These are phyloP conservation scores for Pionites leucogaster DNA, from an alignment of 2,113 vertebrate species.

Conservation along the genomic window DNA sequence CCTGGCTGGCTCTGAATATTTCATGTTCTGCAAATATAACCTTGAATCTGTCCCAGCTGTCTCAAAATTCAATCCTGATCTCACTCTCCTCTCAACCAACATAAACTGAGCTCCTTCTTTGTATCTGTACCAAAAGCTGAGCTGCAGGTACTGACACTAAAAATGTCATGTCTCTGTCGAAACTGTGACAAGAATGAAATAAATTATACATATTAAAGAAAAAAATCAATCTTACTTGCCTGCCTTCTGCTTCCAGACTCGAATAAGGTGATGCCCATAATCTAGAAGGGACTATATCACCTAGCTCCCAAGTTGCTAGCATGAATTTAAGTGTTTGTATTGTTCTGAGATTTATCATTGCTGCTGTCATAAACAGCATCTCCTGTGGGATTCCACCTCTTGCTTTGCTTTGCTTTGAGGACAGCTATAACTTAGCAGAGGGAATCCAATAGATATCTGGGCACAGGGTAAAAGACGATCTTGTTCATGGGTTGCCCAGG, in stretches of 20 bases:
- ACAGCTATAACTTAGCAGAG: background rate
- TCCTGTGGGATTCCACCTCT: background rate
- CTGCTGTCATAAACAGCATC: background rate
- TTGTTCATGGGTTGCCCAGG: background rate
- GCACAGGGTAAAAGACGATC: background rate
- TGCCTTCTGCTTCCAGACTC: background rate
- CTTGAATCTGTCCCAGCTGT: slow-evolving; percentile 55
- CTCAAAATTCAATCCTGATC: slow-evolving; percentile 42
- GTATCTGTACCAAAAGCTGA: background rate
- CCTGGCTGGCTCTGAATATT: slow-evolving; percentile 47
- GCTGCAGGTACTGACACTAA: background rate
- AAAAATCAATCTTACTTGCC: background rate
- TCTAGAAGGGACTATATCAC: background rate
- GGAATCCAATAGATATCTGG: background rate
- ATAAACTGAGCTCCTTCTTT: slow-evolving; percentile 3
- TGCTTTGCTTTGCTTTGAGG: background rate
- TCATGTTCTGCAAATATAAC: slow-evolving; percentile 53
- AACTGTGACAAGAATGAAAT: background rate
- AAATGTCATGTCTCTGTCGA: background rate
- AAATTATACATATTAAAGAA: background rate
- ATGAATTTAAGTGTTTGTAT: background rate
- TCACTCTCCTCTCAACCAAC: background rate
- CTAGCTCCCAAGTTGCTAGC: background rate
- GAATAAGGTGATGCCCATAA: background rate
- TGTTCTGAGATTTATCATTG: background rate